These are phyloP conservation scores for Conger conger DNA, from an alignment of 2,113 vertebrate species.

Conservation along the genomic window DNA sequence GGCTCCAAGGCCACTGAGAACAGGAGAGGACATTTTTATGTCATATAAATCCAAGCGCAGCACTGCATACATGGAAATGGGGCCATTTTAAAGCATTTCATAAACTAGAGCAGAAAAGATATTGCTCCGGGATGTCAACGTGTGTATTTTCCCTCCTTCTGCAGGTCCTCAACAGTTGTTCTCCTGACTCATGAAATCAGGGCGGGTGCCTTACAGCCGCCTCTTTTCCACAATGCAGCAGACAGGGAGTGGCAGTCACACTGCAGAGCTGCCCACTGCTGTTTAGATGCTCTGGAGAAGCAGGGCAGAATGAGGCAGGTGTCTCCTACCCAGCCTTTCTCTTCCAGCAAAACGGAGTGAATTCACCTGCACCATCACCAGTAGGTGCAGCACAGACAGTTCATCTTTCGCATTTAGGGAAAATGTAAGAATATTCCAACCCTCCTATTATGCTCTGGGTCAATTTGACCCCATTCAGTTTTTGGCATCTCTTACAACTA, in stretches of 20 bases:
- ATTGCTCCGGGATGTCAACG: background rate
- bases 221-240: background rate
- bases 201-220: background rate
- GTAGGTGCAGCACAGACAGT: too few species aligned
- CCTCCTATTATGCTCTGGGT: too few species aligned
- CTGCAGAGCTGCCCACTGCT: background rate
- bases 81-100: background rate
- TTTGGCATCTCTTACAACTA: too few species aligned
- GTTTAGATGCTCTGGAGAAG: background rate
- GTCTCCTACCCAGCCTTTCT: background rate
- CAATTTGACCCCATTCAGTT: too few species aligned
- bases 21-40: background rate
- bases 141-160: background rate
- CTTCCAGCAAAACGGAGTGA: too few species aligned
- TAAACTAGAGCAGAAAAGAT: background rate
- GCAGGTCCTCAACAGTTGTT: background rate
- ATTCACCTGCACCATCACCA: too few species aligned
- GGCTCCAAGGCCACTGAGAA: background rate
- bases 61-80: background rate
- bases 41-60: background rate
- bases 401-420: too few species aligned
- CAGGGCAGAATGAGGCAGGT: background rate
- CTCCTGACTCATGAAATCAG: background rate
- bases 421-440: too few species aligned
- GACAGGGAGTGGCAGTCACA: background rate